Base-by-base conservation (phyloP, 2,797 vertebrate species). In the Rhinatrema bivittatum region DNA sequence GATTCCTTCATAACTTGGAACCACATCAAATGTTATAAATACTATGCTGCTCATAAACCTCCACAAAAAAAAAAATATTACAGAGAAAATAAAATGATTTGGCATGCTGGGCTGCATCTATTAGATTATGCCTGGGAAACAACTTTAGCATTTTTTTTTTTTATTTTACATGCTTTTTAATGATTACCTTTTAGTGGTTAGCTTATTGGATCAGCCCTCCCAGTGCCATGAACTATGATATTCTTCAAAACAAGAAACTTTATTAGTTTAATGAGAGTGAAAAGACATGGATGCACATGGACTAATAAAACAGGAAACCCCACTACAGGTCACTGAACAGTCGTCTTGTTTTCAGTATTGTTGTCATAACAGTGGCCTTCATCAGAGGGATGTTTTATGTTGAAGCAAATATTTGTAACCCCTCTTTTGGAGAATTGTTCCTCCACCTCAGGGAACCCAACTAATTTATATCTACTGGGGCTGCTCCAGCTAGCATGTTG, bases 1-100 rank as follows among this genome's bases (percentile, higher is more conserved):
- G 72, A 78, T 74, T 59, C 34, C 28, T 67, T 74, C 72, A 72
- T 72, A 73, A 65, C 51, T 41, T 7, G 56, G 60, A 71, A 73
- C 69, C 67, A 53, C 50, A 64, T 73, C 71, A 64, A 62, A 63
- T 51, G 67, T 65, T 48, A 21, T 57, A 65, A 72, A 61, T 53
- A 57, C 42, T 33, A 53, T 69, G 52, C 60, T 58, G 36, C 45
- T 56, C 36, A 67, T 63, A 70, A 72, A 52, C 46, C 36, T 16
- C 39, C 42, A 42, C 37, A 56, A 78, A 78, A 70, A 50, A n/a
- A 53, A 67, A n/a, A n/a, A n/a, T n/a, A 68, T 64, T 72, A 36
- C 58, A 59, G 39, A 57, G 44, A 67, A 81, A 73, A 71, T 70
- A 68, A 68, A 58, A 60, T 48, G 11, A 61, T 68, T 53, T 56